phyloP scores from a whole-genome alignment of 2,888 invertebrate species.

The Dryomyza anilis region DNA sequence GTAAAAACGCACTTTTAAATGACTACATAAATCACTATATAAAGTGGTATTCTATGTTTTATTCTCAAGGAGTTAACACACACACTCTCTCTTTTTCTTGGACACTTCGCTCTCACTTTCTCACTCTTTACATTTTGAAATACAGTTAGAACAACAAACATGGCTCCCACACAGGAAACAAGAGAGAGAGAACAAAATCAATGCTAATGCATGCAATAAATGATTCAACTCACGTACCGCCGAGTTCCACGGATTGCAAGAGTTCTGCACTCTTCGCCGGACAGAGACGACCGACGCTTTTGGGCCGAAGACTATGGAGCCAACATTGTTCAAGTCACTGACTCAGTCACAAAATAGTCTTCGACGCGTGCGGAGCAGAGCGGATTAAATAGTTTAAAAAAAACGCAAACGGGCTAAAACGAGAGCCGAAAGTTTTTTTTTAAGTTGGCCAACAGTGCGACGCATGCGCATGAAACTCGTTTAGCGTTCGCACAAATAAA shows the following conservation, averaged over 20 bases:
- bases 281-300: not conserved
- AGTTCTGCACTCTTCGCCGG: too few species aligned
- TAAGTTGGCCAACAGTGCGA: conserved; percentile 29
- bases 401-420: not conserved
- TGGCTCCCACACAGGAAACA: not conserved
- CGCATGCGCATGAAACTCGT: conserved; percentile 43
- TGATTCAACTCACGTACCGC: too few species aligned
- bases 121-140: not conserved
- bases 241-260: too few species aligned
- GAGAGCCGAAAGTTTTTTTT: conserved; percentile 3
- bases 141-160: not conserved
- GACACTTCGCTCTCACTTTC: not conserved
- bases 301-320: not conserved
- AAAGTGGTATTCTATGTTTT: too few species aligned
- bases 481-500: conserved; percentile 33
- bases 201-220: too few species aligned
- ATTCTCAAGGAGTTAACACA: not conserved
- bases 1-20: too few species aligned
- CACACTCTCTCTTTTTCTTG: not conserved
- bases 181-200: too few species aligned
- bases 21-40: too few species aligned
- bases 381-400: not conserved
- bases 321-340: not conserved
- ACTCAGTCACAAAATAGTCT: conserved; percentile 40
- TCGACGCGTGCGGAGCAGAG: conserved; percentile 33